Evolutionary conservation across 35 echinoderm and acorn worm species (phyloP).

Genomic region (Strongylocentrotus purpuratus): DNA sequence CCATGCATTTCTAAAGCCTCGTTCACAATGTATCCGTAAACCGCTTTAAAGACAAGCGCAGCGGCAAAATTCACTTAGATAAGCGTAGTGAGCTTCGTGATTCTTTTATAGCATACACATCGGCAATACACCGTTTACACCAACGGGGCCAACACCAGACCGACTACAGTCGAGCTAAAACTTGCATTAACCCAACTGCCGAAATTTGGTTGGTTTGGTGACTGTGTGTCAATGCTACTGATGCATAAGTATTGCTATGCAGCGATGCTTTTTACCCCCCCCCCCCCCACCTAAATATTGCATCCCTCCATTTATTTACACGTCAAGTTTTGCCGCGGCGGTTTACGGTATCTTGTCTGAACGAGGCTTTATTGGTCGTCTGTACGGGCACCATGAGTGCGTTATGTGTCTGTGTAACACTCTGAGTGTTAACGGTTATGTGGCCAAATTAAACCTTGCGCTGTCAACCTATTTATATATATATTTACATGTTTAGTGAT

Average conservation of each 20-base stretch:
- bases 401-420: neutral
- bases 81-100: neutral
- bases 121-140: neutral
- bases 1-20: neutral
- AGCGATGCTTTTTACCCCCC: neutral
- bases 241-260: neutral
- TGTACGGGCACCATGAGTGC: neutral
- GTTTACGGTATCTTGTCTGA: neutral
- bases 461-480: neutral
- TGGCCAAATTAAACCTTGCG: slow-evolving; percentile 8
- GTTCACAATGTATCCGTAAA: neutral
- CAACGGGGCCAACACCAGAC: too few species aligned
- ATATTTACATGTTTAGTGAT: neutral
- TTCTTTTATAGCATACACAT: neutral
- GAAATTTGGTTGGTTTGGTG: too few species aligned
- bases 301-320: neutral
- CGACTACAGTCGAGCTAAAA: too few species aligned
- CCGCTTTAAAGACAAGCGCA: neutral
- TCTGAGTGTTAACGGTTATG: neutral
- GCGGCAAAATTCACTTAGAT: neutral
- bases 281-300: neutral
- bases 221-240: too few species aligned
- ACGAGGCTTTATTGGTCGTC: neutral
- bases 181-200: too few species aligned
- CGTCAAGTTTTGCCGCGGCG: neutral